Evolutionary conservation across 64 coral and sea anemone species (phyloP), one percentile per base, ranked within the genome.

Genomic region (Anthopleura sola): DNA sequence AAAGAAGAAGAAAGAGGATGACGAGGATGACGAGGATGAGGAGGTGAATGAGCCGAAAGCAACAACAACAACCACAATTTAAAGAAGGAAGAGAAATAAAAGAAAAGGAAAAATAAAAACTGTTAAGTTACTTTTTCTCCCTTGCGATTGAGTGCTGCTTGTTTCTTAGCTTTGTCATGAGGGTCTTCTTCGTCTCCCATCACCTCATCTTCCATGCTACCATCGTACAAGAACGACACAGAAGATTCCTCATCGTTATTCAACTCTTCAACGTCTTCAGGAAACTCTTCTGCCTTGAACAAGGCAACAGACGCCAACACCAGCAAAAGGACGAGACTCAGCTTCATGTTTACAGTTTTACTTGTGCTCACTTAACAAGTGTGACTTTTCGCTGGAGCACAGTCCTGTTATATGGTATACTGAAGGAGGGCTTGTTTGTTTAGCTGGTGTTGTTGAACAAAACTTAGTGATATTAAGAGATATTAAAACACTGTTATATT

Each of bases 201-300:
- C 17, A 83, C 80, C 18, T 83, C 80, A 83, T 83, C 80, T 20
- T 83, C 80, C 40, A 83, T 31, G 47, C 37, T 48, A 4, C 80
- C 80, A 83, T 83, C 80, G 80, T 83, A 83, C 17, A 83, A 29
- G 80, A 48, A 40, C 1, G 80, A 31, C 12, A 34, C 37, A 83
- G 80, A 83, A 18, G 80, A 32, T 17, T 78, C 76, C 34, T 78
- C 76, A 39, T 37, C 36, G 31, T 37, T 48, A 1, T 1, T 11
- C 44, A 39, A 7, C 29, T 82, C 80, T 34, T 82, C 80, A 47
- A 38, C 37, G 17, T 48, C 44, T 0, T 48, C 80, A 29, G 14
- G 24, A 3, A 17, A 0, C 50, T 82, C 80, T 82, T 82, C 80
- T 16, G 80, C 80, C 51, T 50, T 83, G 29, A 83, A 55, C 37